Percentiles rank a stretch among this genome's conserved stretches.
phyloP scores from a whole-genome alignment of 2,797 vertebrate species.

The Sebastes minor region DNA sequence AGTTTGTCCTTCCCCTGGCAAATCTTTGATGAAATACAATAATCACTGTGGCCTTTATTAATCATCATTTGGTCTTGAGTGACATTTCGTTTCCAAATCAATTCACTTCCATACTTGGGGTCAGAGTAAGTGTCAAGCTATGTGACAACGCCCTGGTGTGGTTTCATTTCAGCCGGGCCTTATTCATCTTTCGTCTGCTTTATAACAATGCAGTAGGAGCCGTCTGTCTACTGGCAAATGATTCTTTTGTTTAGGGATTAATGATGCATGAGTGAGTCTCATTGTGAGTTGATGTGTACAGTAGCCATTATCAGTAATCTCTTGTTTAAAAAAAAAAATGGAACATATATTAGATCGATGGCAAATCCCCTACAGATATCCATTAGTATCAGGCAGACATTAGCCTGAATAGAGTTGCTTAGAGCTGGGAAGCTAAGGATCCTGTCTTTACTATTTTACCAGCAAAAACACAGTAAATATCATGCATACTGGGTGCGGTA shows the following conservation, averaged over 20 bases:
- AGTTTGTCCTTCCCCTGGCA: neutral
- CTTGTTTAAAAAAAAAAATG: neutral
- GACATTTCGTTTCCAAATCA: conserved; percentile 22
- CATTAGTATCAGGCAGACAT: neutral
- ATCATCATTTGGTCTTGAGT: neutral
- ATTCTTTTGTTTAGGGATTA: conserved; percentile 68
- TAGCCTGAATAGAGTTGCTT: neutral
- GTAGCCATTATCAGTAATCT: conserved; percentile 29
- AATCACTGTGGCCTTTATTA: neutral
- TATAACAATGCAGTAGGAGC: conserved; percentile 11
- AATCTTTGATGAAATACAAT: neutral
- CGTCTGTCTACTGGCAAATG: conserved; percentile 25
- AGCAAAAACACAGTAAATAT: neutral
- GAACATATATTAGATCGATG: conserved; percentile 22
- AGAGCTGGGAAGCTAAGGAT: neutral
- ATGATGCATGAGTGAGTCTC: conserved; percentile 55
- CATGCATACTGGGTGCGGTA: neutral
- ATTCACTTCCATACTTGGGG: neutral
- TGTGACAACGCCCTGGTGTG: conserved; percentile 1
- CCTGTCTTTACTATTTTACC: neutral
- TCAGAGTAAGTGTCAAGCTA: neutral
- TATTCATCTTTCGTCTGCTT: neutral
- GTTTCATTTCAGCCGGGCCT: neutral
- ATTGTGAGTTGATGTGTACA: conserved; percentile 14
- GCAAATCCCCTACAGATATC: conserved; percentile 3